Percentiles rank a stretch among this genome's conserved stretches.
These are phyloP conservation scores for Falco rusticolus DNA, from an alignment of 2,797 vertebrate genomes.

Conservation along the genomic window DNA sequence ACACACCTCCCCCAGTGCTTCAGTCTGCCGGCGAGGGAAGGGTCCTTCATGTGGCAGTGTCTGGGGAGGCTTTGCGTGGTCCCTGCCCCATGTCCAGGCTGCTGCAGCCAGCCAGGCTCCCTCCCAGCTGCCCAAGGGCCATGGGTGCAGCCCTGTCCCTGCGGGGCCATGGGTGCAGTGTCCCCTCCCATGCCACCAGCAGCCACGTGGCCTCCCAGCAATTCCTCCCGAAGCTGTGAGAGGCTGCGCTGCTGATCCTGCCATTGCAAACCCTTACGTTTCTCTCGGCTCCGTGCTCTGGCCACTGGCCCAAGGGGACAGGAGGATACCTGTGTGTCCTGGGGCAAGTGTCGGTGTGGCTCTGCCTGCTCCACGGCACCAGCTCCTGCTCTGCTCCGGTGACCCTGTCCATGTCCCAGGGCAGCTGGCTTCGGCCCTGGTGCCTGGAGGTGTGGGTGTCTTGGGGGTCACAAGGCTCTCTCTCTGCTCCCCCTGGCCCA, in stretches of 20 bases:
- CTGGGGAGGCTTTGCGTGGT: not conserved
- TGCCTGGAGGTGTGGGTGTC: not conserved
- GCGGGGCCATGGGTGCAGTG: not conserved
- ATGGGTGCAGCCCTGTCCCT: not conserved
- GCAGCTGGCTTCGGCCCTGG: fast-evolving
- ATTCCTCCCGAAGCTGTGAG: fast-evolving
- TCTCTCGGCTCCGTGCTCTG: not conserved
- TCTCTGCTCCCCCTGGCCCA: fast-evolving
- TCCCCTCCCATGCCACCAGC: not conserved
- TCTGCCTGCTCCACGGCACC: not conserved
- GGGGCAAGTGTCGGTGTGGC: not conserved
- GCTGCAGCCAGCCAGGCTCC: not conserved
- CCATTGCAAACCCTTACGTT: fast-evolving
- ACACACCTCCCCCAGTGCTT: fast-evolving
- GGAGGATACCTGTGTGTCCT: fast-evolving
- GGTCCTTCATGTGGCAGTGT: not conserved
- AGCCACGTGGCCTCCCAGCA: fast-evolving
- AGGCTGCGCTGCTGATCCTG: not conserved
- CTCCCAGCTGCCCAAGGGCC: fast-evolving
- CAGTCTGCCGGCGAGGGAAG: not conserved
- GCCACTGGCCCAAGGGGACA: not conserved
- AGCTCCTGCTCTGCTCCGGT: not conserved
- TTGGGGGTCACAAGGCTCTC: not conserved
- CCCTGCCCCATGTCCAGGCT: not conserved
- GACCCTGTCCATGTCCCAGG: not conserved